phyloP scores from a whole-genome alignment of 2,888 invertebrate species.

The Heliconius aoede region DNA sequence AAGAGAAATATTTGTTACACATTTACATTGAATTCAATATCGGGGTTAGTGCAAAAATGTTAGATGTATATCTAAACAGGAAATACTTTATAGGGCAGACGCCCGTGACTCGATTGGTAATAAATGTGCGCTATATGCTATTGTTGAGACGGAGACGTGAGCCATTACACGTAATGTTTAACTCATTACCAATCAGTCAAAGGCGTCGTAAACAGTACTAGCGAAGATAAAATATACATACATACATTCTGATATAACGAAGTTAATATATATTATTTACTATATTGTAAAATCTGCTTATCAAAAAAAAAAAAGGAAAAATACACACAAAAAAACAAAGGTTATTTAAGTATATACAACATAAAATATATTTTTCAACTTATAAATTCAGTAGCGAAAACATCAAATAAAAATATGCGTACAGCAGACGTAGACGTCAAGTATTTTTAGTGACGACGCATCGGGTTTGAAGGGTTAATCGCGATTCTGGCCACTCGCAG shows the following conservation, averaged over 20 bases:
- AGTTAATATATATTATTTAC: not conserved
- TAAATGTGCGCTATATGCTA: constrained; percentile 53
- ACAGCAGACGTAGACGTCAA: constrained; percentile 48
- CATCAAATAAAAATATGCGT: constrained; percentile 33
- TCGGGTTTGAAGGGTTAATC: constrained; percentile 70
- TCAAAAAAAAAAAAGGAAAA: not conserved
- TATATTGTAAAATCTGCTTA: not conserved
- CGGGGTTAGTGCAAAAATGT: constrained; percentile 58
- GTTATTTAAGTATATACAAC: not conserved
- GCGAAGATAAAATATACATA: constrained; percentile 35
- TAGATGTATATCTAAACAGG: constrained; percentile 66
- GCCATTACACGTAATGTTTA: constrained; percentile 43
- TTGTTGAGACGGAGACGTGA: constrained; percentile 47
- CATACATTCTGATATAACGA: constrained; percentile 24
- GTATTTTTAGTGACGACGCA: constrained; percentile 66
- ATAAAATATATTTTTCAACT: not conserved
- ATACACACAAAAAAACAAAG: not conserved
- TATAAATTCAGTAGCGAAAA: constrained; percentile 11
- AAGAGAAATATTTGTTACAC: not conserved
- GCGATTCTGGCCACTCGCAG: constrained; percentile 71
- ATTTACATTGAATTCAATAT: constrained; percentile 46
- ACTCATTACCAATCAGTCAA: constrained; percentile 42
- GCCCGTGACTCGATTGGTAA: constrained; percentile 60
- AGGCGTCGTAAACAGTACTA: constrained; percentile 41
- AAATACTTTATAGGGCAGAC: constrained; percentile 62